phyloP scores from a whole-genome alignment of 2,113 vertebrate genomes.

The Gavialis gangeticus region DNA sequence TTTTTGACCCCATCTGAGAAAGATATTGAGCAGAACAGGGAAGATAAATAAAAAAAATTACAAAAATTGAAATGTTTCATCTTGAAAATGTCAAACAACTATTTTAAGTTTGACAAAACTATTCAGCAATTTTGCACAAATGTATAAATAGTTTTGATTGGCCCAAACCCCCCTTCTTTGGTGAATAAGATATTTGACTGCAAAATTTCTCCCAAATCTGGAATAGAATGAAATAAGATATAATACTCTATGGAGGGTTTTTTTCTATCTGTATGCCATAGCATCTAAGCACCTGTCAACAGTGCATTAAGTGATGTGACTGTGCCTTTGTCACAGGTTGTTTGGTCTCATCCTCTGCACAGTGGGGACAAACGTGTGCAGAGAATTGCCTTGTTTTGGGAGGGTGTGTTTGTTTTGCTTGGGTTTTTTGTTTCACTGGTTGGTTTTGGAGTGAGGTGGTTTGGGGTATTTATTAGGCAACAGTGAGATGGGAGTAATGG shows the following conservation, averaged over 20 bases:
- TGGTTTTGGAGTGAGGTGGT: too few species aligned
- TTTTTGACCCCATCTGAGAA: neutral
- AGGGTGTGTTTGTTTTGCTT: neutral
- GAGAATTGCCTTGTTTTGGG: neutral
- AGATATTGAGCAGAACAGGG: neutral
- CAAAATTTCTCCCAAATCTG: neutral
- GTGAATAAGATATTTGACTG: neutral
- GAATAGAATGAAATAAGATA: too few species aligned
- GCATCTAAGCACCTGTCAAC: neutral
- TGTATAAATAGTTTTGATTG: neutral
- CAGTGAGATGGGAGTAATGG: neutral
- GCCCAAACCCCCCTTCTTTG: neutral
- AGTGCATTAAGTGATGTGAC: neutral
- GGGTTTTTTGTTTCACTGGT: too few species aligned
- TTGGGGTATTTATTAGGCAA: too few species aligned
- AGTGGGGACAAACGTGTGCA: neutral
- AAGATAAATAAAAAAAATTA: neutral
- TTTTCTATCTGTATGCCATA: too few species aligned
- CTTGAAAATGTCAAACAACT: neutral
- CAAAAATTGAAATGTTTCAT: neutral
- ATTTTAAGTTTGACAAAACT: neutral
- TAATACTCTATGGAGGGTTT: too few species aligned
- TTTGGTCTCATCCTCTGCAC: neutral
- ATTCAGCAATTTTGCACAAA: neutral
- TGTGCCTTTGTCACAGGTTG: accelerated